Base-by-base conservation (phyloP, 1,140 invertebrate genomes). In the Psix sp. region DNA sequence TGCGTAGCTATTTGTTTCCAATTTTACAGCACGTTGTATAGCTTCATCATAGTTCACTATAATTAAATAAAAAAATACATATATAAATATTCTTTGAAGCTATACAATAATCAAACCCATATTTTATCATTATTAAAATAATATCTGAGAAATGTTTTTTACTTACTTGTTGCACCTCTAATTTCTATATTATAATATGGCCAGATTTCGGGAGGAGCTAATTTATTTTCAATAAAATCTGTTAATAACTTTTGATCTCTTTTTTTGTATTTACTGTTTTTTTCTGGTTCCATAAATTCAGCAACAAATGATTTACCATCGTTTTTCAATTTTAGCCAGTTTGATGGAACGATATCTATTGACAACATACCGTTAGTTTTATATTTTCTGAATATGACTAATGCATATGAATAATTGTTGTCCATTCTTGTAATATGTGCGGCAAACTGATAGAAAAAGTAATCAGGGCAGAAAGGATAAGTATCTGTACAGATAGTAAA, bases 111-210 rank as follows among this genome's bases (percentile, higher is more conserved):
- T n/a, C n/a, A n/a, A n/a, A n/a, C n/a, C n/a, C n/a, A n/a, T n/a
- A n/a, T n/a, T n/a, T n/a, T n/a, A n/a, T n/a, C n/a, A n/a, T n/a
- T n/a, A n/a, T n/a, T n/a, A n/a, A n/a, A n/a, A n/a, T n/a, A n/a
- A n/a, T n/a, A n/a, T n/a, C n/a, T n/a, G n/a, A n/a, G n/a, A n/a
- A n/a, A n/a, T n/a, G n/a, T n/a, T n/a, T n/a, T n/a, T n/a, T n/a
- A n/a, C n/a, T n/a, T 42, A 46, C 43, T 13, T 24, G 43, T 26
- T 49, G 16, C 10, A 49, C 45, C 45, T 35, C 45, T 9, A 49
- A 49, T 49, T 35, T 49, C 45, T 11, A 49, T n/a, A 6, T 49
- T 17, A 10, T 49, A 49, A 6, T 17, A n/a, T 5, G 45, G 29
- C 45, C 31, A 49, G 9, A 10, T 35, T 49, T 49, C 45, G 18